phyloP scores from a whole-genome alignment of 2,888 invertebrate genomes.

The Achlya flavicornis region DNA sequence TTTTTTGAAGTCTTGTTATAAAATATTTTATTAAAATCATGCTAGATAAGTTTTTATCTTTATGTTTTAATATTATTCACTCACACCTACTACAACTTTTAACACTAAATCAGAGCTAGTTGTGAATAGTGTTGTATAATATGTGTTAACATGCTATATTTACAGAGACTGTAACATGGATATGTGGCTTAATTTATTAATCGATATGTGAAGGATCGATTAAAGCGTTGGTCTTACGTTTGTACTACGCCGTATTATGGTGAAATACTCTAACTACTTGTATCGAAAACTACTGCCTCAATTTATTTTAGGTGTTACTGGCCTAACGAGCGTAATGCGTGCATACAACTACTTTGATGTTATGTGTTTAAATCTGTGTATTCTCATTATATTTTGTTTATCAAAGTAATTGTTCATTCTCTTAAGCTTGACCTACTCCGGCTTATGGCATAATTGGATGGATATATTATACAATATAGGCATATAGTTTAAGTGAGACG shows the following conservation, averaged over 20 bases:
- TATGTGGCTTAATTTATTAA: neutral
- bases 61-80: neutral
- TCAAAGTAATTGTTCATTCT: slow-evolving; percentile 46
- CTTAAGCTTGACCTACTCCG: slow-evolving; percentile 23
- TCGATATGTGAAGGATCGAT: neutral
- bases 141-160: neutral
- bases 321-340: slow-evolving; percentile 45
- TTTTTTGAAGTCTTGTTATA: neutral
- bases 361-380: slow-evolving; percentile 23
- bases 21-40: neutral
- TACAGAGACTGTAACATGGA: neutral
- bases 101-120: neutral
- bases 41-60: too few species aligned
- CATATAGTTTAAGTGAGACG: neutral
- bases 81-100: neutral
- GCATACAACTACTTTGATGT: slow-evolving; percentile 49
- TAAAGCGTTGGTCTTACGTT: neutral
- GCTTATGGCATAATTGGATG: neutral
- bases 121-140: neutral
- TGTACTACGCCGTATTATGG: neutral
- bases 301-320: slow-evolving; percentile 24
- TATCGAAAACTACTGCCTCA: slow-evolving; percentile 26
- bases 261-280: slow-evolving; percentile 1
- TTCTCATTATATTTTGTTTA: slow-evolving; percentile 22
- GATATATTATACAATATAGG: neutral